Conservation (phyloP, 2,888 invertebrate species). For the Drosophila picticornis region DNA sequence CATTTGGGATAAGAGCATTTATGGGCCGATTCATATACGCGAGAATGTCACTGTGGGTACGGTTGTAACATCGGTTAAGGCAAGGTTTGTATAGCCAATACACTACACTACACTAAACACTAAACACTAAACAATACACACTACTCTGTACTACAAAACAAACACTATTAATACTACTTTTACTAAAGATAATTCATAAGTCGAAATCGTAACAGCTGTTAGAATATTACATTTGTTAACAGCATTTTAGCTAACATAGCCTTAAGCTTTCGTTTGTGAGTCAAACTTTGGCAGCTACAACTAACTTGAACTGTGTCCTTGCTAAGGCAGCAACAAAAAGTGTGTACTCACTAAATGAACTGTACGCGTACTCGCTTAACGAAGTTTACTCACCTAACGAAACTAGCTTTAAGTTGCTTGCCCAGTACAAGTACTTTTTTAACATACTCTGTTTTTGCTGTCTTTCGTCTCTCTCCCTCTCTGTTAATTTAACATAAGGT, state of each 20-base stretch:
- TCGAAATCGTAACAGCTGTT: constrained; percentile 50
- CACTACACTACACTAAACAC: constrained; percentile 26
- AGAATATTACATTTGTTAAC: constrained; percentile 48
- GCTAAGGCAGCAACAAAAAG: constrained; percentile 20
- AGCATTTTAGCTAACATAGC: constrained; percentile 55
- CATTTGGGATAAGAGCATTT: constrained; percentile 97
- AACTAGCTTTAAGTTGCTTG: constrained; percentile 34
- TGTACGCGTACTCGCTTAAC: constrained; percentile 21
- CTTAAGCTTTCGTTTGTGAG: constrained; percentile 37
- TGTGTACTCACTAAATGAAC: constrained; percentile 35
- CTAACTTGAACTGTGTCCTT: constrained; percentile 30
- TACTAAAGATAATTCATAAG: constrained; percentile 22
- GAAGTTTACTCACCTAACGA: constrained; percentile 30
- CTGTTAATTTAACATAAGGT: constrained; percentile 29
- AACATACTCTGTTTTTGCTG: constrained; percentile 50
- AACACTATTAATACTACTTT: constrained; percentile 19
- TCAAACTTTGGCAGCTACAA: not conserved
- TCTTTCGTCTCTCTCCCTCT: constrained; percentile 15
- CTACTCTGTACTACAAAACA: constrained; percentile 20
- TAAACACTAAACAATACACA: not conserved
- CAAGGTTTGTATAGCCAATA: constrained; percentile 93
- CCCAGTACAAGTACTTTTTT: constrained; percentile 37
- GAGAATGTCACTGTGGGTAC: constrained; percentile 99
- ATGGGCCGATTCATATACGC: constrained; percentile 99
- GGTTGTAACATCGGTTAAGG: constrained; percentile 99